Evolutionary conservation across 2,888 invertebrate species (phyloP).

Genomic region (Myathropa florea): DNA sequence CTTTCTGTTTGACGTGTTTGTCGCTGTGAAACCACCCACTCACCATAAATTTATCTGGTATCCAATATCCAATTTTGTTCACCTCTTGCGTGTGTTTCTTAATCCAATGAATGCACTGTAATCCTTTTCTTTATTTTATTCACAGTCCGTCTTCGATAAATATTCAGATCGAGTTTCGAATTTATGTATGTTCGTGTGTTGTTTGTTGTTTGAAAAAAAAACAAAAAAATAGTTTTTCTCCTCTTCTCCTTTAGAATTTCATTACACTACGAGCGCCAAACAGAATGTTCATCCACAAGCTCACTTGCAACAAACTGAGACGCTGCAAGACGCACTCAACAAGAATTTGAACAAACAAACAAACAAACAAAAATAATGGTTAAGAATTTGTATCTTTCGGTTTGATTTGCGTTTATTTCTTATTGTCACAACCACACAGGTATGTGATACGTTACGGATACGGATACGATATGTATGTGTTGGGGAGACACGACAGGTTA

Average conservation of each 20-base stretch:
- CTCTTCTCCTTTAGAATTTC: background rate
- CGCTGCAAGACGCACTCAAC: conserved; percentile 24
- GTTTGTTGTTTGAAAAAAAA: background rate
- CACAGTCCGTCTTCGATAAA: conserved; percentile 1
- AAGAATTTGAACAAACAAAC: background rate
- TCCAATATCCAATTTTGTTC: conserved; percentile 66
- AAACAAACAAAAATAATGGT: background rate
- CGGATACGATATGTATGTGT: conserved; percentile 31
- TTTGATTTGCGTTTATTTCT: conserved; percentile 24
- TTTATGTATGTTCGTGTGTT: background rate
- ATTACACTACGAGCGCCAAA: conserved; percentile 13
- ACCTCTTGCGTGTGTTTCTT: background rate
- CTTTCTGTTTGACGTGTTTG: conserved; percentile 38
- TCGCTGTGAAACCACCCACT: conserved; percentile 31
- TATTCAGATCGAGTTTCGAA: conserved; percentile 9
- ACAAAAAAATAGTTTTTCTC: conserved; percentile 22
- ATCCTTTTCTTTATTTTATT: conserved; percentile 39
- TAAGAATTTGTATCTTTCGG: conserved; percentile 10
- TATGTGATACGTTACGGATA: conserved; percentile 20
- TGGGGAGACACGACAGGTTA: conserved; percentile 62
- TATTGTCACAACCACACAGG: conserved; percentile 48
- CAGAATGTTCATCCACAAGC: conserved; percentile 35
- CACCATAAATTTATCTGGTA: conserved; percentile 69
- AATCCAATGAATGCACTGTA: conserved; percentile 58
- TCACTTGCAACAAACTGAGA: conserved; percentile 36